Conservation (phyloP, 2,797 vertebrate genomes). For the Poecilia gillii region DNA sequence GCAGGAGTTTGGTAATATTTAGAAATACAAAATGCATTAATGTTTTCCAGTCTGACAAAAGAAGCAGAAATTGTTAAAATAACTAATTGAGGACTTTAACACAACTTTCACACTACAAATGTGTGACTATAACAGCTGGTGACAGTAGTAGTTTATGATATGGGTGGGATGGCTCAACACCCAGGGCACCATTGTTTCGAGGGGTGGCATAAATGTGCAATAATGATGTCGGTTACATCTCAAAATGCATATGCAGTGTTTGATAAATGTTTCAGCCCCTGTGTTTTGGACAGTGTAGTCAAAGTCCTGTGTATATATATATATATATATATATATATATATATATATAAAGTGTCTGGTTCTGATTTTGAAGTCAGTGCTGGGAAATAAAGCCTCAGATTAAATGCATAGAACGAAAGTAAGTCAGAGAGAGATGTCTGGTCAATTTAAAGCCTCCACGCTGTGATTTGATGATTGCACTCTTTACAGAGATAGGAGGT, state of each 20-base stretch:
- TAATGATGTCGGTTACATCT: neutral
- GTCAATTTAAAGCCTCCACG: constrained; percentile 2
- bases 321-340: too few species aligned
- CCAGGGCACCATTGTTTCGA: neutral
- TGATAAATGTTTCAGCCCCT: neutral
- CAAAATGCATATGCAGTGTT: neutral
- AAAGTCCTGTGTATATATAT: neutral
- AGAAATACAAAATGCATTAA: neutral
- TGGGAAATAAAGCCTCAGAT: neutral
- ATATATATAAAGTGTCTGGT: neutral
- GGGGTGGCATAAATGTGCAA: neutral
- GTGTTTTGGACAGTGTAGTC: neutral
- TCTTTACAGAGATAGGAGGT: constrained; percentile 39
- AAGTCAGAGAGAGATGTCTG: neutral
- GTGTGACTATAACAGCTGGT: neutral
- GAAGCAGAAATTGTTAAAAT: neutral
- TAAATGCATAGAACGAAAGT: neutral
- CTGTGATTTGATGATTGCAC: constrained; percentile 14
- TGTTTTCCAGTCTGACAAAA: neutral
- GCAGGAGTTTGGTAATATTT: neutral
- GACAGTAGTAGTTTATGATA: neutral
- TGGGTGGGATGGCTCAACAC: neutral
- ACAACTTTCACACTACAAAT: neutral
- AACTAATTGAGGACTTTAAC: neutral
- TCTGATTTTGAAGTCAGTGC: neutral